Base-by-base conservation (phyloP, 2,797 vertebrate genomes). In the Pseudochromis fuscus region DNA sequence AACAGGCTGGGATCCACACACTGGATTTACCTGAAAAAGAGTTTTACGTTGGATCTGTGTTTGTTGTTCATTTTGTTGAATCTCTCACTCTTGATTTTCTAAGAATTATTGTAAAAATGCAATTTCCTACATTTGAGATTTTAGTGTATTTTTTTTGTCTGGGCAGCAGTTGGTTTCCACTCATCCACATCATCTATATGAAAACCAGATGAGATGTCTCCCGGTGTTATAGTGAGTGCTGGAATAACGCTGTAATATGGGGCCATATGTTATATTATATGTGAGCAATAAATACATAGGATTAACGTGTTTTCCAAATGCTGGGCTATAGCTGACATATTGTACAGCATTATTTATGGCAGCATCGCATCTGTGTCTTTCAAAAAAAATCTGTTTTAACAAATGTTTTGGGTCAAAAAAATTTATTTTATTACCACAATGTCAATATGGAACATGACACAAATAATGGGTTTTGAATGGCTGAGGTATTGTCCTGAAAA, bases 301-400 rank as follows among this genome's bases (percentile, higher is more conserved):
- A 73, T 48, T 69, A 13, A 49, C 62, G 38, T 48, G 37, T 67
- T 71, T 63, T 51, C 30, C 48, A 63, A 67, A 67, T 42, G 35
- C 21, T 24, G 6, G 21, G 11, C 16, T 50, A 24, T 16, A 31
- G 18, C 25, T 25, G 53, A 44, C 59, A 62, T 61, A 48, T 59
- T 65, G 42, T 31, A 35, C 28, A 37, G 18, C 58, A 66, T 58
- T 38, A 53, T 55, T 63, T 33, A 45, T 50, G 52, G 27, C 38
- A 52, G 60, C 21, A 52, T 38, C 63, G 65, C 58, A 79, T 67
- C 57, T 67, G 68, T 67, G 44, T 52, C 27, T 75, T 48, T 57
- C 38, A 69, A 73, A 53, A n/a, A n/a, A 4, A 13, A 7, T 19
- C 19, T 53, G 21, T 53, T 67, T 64, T 40, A 24, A 62, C 30